Base-by-base conservation (phyloP, 2,888 invertebrate genomes). In the Chrysolina americana region DNA sequence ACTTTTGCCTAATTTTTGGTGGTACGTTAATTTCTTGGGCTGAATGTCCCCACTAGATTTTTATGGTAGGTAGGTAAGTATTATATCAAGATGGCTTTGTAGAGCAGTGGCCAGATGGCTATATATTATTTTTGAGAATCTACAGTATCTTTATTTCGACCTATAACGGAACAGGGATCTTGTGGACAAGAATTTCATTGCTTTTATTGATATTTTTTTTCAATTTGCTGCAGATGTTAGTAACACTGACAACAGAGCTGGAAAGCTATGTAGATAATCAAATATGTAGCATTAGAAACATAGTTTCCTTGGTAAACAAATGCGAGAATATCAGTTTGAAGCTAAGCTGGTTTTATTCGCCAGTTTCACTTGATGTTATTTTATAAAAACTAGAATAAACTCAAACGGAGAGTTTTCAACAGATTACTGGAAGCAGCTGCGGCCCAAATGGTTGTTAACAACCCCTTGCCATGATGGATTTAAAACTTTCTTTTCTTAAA, bases 241-340 rank as follows among this genome's bases (percentile, higher is more conserved):
- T 36, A 36, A 36, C 36, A 36, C 8, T 36, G 36, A 36, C 48
- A 17, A 48, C 17, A 17, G 48, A 13, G 53, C 53, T 53, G 19
- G 53, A 53, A 21, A 48, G 48, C 17, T 48, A 48, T 48, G 48
- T 48, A 48, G 48, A 10, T 48, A 17, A 17, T 17, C 9, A 10
- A 48, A 48, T 48, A 48, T 48, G n/a, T 48, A 48, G 48, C 17
- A 48, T 48, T 48, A 48, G 48, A 48, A 48, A 48, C 48, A 48
- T 36, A 36, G 36, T 36, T 36, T 36, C 36, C 6, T 36, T 36
- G 36, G 48, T 17, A 48, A 17, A 17, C 17, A 17, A 48, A 48
- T 48, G 48, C 48, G 17, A 17, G 48, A 48, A n/a, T 48, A n/a
- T 48, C 48, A 48, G 17, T 10, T 48, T n/a, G 4, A 48, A 17